Percentiles rank a stretch among this genome's conserved stretches.
These are phyloP conservation scores for Volucella zonaria DNA, from an alignment of 2,888 invertebrate genomes.

Conservation along the genomic window DNA sequence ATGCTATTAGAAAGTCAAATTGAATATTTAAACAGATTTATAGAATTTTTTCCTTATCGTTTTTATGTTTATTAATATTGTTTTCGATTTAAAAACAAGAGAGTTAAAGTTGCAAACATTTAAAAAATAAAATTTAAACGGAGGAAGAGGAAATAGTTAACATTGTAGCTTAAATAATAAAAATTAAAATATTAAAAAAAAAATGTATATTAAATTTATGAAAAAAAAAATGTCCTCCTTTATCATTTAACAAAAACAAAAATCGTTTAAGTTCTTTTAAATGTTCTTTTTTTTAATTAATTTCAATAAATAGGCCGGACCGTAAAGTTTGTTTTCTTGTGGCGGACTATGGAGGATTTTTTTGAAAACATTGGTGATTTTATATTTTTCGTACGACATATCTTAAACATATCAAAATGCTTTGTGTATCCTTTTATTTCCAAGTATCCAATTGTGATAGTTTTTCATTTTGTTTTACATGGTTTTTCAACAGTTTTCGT, in stretches of 20 bases:
- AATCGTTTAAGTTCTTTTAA: not conserved
- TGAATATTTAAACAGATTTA: slow-evolving; percentile 12
- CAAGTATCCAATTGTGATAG: slow-evolving; percentile 6
- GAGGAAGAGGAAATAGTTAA: slow-evolving; percentile 75
- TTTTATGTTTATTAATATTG: slow-evolving; percentile 20
- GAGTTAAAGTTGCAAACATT: slow-evolving; percentile 17
- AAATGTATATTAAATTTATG: slow-evolving; percentile 44
- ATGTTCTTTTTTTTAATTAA: slow-evolving; percentile 10
- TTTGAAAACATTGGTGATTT: not conserved
- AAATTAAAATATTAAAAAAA: slow-evolving; percentile 27
- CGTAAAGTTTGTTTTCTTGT: slow-evolving; percentile 37
- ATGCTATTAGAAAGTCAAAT: slow-evolving; percentile 6
- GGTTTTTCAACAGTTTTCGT: not conserved
- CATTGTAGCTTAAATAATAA: slow-evolving; percentile 72
- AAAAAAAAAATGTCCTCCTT: slow-evolving; percentile 55
- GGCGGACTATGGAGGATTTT: slow-evolving; percentile 14
- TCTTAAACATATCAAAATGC: slow-evolving; percentile 69
- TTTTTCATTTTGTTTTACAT: not conserved
- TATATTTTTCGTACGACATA: slow-evolving; percentile 59
- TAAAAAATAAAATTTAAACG: slow-evolving; percentile 36
- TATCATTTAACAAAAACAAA: not conserved
- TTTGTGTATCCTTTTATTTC: slow-evolving; percentile 48
- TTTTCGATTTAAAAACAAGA: slow-evolving; percentile 9
- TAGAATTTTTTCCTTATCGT: slow-evolving; percentile 16
- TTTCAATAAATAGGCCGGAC: not conserved